Evolutionary conservation across 2,113 vertebrate species (phyloP).

Genomic region (Chaenogobius annularis): DNA sequence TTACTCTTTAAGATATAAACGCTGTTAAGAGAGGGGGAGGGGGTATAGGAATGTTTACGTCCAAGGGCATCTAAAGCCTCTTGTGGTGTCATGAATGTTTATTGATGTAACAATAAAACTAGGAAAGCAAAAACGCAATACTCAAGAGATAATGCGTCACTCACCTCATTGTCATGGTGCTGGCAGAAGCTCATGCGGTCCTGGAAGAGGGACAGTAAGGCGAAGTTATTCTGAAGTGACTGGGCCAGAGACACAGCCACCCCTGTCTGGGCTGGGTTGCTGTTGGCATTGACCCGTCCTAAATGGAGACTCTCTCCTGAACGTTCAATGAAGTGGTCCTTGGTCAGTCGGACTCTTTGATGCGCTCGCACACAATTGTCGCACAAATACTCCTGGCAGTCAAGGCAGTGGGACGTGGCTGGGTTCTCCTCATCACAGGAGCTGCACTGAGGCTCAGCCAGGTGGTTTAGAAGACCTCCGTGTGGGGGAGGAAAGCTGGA

Average conservation of each 20-base stretch:
- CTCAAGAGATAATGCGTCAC: constrained; percentile 1
- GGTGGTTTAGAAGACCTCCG: constrained; percentile 72
- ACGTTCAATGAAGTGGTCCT: constrained; percentile 92
- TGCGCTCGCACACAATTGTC: constrained; percentile 92
- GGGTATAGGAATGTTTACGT: not conserved
- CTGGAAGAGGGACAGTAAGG: constrained; percentile 84
- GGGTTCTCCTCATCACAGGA: constrained; percentile 89
- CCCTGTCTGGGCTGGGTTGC: constrained; percentile 42
- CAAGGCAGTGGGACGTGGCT: constrained; percentile 87
- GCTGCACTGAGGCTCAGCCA: constrained; percentile 83
- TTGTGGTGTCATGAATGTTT: not conserved
- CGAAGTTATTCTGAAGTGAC: constrained; percentile 83
- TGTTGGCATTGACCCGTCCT: constrained; percentile 55
- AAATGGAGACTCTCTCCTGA: constrained; percentile 74
- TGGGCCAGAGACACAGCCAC: constrained; percentile 75
- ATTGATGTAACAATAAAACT: not conserved
- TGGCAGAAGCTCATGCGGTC: constrained; percentile 85
- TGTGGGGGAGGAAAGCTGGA: constrained; percentile 69
- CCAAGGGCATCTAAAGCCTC: not conserved
- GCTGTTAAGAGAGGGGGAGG: not conserved
- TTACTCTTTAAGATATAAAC: constrained; percentile 23
- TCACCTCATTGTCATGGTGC: constrained; percentile 83
- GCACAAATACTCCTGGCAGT: constrained; percentile 92
- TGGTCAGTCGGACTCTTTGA: constrained; percentile 90
- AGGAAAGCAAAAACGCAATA: not conserved